Percentiles rank a stretch among this genome's conserved stretches.
These are phyloP conservation scores for Trichechus manatus DNA, from an alignment of 2,113 vertebrate species.

Conservation along the genomic window DNA sequence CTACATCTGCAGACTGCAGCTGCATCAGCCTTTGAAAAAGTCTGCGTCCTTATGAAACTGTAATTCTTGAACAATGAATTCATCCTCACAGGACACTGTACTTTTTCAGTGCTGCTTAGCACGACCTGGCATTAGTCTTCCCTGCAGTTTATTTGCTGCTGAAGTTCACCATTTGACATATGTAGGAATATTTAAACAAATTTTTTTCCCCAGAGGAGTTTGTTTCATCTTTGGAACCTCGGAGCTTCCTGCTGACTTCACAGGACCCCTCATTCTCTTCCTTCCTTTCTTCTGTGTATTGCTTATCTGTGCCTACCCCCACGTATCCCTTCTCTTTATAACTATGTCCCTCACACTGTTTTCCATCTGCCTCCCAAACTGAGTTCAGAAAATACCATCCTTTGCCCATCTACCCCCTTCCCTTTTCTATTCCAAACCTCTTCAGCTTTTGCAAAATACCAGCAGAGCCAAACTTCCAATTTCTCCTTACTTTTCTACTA, in stretches of 20 bases:
- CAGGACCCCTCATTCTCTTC: conserved; percentile 71
- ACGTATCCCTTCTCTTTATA: conserved; percentile 78
- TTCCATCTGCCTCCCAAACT: conserved; percentile 80
- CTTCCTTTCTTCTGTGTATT: conserved; percentile 76
- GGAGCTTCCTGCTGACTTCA: conserved; percentile 85
- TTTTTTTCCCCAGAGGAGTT: conserved; percentile 70
- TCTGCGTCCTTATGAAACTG: conserved; percentile 65
- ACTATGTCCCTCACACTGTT: conserved; percentile 70
- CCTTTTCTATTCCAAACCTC: conserved; percentile 55
- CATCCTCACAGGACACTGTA: conserved; percentile 77
- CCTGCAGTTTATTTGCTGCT: conserved; percentile 77
- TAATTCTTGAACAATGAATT: conserved; percentile 74
- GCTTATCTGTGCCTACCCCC: conserved; percentile 80
- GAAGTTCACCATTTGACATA: conserved; percentile 77
- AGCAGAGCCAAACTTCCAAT: neutral
- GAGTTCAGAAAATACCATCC: conserved; percentile 79
- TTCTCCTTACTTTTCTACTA: conserved; percentile 36
- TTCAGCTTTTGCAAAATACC: conserved; percentile 35
- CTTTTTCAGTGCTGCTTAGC: conserved; percentile 51
- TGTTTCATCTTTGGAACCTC: conserved; percentile 86
- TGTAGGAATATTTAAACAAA: conserved; percentile 76
- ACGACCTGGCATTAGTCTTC: conserved; percentile 73
- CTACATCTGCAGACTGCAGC: conserved; percentile 83
- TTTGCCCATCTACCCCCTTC: conserved; percentile 63
- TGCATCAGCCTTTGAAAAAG: conserved; percentile 74